These are phyloP conservation scores for Poecilobothrus nobilitatus DNA, from an alignment of 2,888 invertebrate genomes.

Conservation along the genomic window DNA sequence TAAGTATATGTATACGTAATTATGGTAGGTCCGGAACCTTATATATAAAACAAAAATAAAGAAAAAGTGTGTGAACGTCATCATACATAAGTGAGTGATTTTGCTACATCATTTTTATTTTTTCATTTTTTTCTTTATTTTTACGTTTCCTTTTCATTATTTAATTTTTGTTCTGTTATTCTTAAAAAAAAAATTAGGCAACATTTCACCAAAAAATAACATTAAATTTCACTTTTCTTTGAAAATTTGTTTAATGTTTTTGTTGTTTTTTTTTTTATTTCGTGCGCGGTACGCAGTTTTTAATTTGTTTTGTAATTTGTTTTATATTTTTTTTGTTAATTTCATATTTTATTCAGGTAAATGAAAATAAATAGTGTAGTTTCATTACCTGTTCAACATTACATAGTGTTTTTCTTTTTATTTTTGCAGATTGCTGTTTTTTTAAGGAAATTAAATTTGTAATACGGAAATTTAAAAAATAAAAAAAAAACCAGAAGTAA, in stretches of 20 bases:
- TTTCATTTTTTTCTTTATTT: background rate
- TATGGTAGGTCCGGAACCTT: slow-evolving; percentile 2
- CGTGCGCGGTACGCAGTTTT: background rate
- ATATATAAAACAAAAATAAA: background rate
- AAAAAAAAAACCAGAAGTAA: too few relatives aligned
- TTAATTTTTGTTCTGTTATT: too few relatives aligned
- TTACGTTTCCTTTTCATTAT: too few relatives aligned
- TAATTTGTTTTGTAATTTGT: background rate
- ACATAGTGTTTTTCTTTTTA: background rate
- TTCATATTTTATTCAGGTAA: background rate
- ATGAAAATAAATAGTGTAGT: background rate
- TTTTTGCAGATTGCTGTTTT: background rate
- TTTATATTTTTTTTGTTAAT: background rate
- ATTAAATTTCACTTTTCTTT: slow-evolving; percentile 6
- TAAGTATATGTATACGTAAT: background rate
- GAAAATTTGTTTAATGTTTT: background rate
- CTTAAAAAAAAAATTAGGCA: background rate
- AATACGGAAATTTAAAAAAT: background rate
- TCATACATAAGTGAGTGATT: background rate
- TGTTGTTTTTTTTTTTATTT: background rate
- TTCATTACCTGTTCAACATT: background rate
- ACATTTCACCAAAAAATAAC: background rate
- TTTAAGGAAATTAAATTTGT: slow-evolving; percentile 2
- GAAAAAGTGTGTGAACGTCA: background rate
- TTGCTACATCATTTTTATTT: background rate